Conservation (phyloP, 2,888 invertebrate species). For the Drosophila kuntzei region DNA sequence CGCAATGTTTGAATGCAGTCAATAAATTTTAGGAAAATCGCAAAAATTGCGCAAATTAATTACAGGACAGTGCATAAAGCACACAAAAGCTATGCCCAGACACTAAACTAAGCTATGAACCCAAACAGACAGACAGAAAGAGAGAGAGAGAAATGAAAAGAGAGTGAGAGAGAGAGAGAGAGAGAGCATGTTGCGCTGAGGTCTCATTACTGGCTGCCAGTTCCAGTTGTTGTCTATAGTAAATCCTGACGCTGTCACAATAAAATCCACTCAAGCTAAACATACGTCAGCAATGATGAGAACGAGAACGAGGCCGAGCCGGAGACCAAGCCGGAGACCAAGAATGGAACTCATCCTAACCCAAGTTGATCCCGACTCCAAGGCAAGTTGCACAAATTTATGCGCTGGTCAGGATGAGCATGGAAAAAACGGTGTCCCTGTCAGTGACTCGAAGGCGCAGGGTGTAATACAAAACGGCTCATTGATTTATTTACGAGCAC, state of each 20-base stretch:
- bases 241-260: conserved; percentile 80
- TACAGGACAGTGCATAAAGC: conserved; percentile 64
- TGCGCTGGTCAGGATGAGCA: conserved; percentile 54
- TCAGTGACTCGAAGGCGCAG: conserved; percentile 38
- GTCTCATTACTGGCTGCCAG: conserved; percentile 76
- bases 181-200: conserved; percentile 14
- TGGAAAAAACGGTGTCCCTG: conserved; percentile 33
- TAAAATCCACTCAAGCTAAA: conserved; percentile 82
- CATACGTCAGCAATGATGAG: conserved; percentile 79
- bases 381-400: conserved; percentile 73
- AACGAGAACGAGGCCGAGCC: conserved; percentile 35
- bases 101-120: conserved; percentile 42
- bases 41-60: conserved; percentile 65
- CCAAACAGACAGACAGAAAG: background rate
- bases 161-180: background rate
- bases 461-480: conserved; percentile 76
- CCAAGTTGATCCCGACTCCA: conserved; percentile 18
- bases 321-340: conserved; percentile 21
- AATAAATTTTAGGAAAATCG: conserved; percentile 60
- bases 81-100: conserved; percentile 38
- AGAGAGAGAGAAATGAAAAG: background rate
- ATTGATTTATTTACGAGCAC: conserved; percentile 84
- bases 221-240: conserved; percentile 70
- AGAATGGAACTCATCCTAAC: conserved; percentile 18
- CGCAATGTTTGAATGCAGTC: conserved; percentile 67